Evolutionary conservation across 2,113 vertebrate species (phyloP), one percentile per base, ranked within the genome.

Genomic region (Ailurus styani): DNA sequence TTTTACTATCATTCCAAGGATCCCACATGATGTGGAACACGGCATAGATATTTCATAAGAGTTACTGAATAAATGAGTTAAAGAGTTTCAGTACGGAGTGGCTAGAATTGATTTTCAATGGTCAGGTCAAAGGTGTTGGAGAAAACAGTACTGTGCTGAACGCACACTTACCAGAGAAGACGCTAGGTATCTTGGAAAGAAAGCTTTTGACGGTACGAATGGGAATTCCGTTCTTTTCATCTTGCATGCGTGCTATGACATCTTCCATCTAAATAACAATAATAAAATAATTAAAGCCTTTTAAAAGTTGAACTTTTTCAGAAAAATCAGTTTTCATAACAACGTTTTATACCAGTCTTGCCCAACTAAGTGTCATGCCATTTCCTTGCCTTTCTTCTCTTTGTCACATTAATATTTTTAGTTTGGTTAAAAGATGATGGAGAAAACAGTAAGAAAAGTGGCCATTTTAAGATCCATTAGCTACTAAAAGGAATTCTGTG

Each of bases 151-250:
- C 60, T 21, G 18, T 1, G 29, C 8, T 11, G 27, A 50, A 50
- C 3, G 12, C 45, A 55, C 34, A 96, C 99, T 99, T 99, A 99
- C 99, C 99, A 98, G 99, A 99, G 99, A 99, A 99, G 97, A 99
- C 99, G 97, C 99, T 99, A 95, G 99, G 99, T 93, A 99, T 99
- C 99, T 99, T 99, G 98, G 99, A 99, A 97, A 99, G 99, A 98
- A 99, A 99, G 98, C 99, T 99, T 99, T 99, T 99, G 98, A 99
- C 99, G 45, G 99, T 99, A 87, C 99, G 99, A 98, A 99, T 99
- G 50, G 99, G 99, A 98, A 99, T 99, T 96, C 99, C 99, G 90
- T 99, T 99, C 98, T 99, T 99, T 98, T 99, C 99, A 91, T 99
- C 99, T 98, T 99, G 99, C 99, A 99, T 99, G 79, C 99, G 99